These are phyloP conservation scores for Sporophila hypoxantha DNA, from an alignment of 2,113 vertebrate genomes.

Conservation along the genomic window DNA sequence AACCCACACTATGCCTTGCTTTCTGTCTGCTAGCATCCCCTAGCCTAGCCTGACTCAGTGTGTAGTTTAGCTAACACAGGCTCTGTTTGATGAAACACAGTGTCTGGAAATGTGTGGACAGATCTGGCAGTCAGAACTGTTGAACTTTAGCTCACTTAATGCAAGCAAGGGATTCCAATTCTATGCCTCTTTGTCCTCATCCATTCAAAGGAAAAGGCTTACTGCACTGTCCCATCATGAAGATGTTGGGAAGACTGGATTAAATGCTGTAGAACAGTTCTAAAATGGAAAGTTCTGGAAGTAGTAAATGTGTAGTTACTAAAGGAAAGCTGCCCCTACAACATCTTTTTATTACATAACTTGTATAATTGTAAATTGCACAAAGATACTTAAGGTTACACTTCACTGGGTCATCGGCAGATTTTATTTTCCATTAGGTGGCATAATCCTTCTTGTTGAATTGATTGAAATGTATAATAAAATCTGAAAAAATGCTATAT, in stretches of 20 bases:
- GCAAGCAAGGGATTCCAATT: background rate
- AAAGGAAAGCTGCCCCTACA: background rate
- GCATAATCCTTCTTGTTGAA: constrained; percentile 55
- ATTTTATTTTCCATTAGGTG: constrained; percentile 64
- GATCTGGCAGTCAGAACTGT: background rate
- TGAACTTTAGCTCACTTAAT: background rate
- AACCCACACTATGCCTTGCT: background rate
- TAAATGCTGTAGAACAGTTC: background rate
- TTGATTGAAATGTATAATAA: constrained; percentile 57
- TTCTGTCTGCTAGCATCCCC: background rate
- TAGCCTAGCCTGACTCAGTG: background rate
- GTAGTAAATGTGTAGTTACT: background rate
- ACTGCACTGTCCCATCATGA: background rate
- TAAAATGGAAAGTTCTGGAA: background rate
- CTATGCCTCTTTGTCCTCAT: background rate
- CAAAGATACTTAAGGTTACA: constrained; percentile 50
- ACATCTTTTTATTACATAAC: background rate
- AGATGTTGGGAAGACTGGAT: background rate
- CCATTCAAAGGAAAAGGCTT: background rate
- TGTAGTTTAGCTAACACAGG: background rate
- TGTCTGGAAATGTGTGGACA: background rate
- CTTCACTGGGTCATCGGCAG: constrained; percentile 43
- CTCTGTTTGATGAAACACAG: background rate
- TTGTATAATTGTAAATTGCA: constrained; percentile 10
- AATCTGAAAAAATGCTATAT: constrained; percentile 52